Evolutionary conservation across 2,797 vertebrate species (phyloP), one percentile per base, ranked within the genome.

Genomic region (Luscinia megarhynchos): DNA sequence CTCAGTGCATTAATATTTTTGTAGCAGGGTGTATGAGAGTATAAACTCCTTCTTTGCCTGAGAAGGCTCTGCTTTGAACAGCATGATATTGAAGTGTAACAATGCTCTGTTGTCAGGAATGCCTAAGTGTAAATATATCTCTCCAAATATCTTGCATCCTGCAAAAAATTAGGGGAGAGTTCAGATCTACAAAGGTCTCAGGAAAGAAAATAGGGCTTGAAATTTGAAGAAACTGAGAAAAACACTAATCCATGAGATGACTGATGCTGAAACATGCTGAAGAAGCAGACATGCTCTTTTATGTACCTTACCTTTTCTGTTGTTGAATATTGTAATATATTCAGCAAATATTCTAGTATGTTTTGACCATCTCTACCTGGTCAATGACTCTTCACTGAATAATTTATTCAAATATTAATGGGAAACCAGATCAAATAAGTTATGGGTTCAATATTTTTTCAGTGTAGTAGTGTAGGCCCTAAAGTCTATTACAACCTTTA

Each of bases 401-500:
- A 93, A 94, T 92, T 94, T 77, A 88, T 79, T 86, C 9, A 67
- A 82, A 82, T 41, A 77, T 84, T 90, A 90, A 95, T 94, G 82
- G 41, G 46, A 89, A 96, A 89, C 45, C 15, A 86, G 30, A 79
- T 69, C 19, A 87, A 84, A 94, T 93, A 78, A 93, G 51, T 90
- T 91, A 59, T 34, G n/a, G 0, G 6, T 66, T 81, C 27, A 76
- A 30, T 84, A 55, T 77, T 93, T 95, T 95, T 89, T 75, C 81
- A 34, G 11, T 68, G 40, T 78, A 81, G n/a, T n/a, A n/a, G n/a
- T n/a, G n/a, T n/a, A n/a, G n/a, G n/a, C n/a, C n/a, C 41, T 75
- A 81, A 94, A 95, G 77, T 30, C 41, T 77, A 50, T 91, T 93
- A 73, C 19, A 55, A 68, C 5, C 12, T 94, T 92, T 92, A 76